Base-by-base conservation (phyloP, 1,140 invertebrate species). In the Colletes gigas region DNA sequence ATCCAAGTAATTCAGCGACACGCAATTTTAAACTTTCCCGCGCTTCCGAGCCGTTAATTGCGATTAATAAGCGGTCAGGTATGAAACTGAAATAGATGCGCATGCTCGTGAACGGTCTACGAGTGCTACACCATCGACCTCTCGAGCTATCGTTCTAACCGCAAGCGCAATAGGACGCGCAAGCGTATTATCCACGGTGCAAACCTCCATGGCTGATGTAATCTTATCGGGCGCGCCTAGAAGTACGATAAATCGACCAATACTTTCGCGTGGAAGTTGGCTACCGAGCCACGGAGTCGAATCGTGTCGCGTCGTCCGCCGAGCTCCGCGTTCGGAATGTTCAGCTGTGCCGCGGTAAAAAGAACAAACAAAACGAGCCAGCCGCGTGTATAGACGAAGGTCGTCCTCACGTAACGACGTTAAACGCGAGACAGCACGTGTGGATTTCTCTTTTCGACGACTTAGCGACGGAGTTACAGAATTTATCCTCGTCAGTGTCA, bases 101-200 rank as follows among this genome's bases (percentile, higher is more conserved):
- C 62, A 41, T 41, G 66, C 30, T 41, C 55, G 3, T 12, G 50
- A 1, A 7, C 10, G 4, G 10, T 6, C 9, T 44, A 21, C 44
- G 39, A 7, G 50, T 57, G 72, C 30, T 41, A 10, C 39, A 41
- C 14, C 17, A 71, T 78, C 67, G 76, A 78, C 76, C 68, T 78
- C 57, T 44, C 30, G 19, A 50, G 1, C 3, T 17, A 50, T 19
- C 15, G 52, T 15, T 12, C 8, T 21, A 10, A 21, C 17, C 54
- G 6, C 41, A 75, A 21, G 41, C 47, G n/a, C 30, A 10, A 21
- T n/a, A 47, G 0, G 0, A 39, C 50, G 74, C 76, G 76, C 67
- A 71, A 54, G 68, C 76, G 67, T 62, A 52, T 54, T 78, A 63
- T 14, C 39, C 15, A 14, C 60, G 1, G 8, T 12, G 54, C n/a